Base-by-base conservation (phyloP, 2,113 vertebrate genomes). In the Triplophysa dalaica region DNA sequence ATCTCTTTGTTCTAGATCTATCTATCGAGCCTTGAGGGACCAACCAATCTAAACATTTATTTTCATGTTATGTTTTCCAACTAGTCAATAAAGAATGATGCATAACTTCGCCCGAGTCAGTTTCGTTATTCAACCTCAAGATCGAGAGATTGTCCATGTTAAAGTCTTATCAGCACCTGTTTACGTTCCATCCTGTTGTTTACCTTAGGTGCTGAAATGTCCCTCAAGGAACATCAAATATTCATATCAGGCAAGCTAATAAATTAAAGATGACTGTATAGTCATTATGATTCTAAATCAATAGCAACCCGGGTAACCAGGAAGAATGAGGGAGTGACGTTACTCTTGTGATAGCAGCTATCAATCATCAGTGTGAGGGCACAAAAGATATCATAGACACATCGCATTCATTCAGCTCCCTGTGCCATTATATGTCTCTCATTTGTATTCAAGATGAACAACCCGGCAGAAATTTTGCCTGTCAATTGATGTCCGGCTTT, bases 51-150 rank as follows among this genome's bases (percentile, higher is more conserved):
- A 84, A 89, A 79, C 82, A 85, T 86, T 90, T 90, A 90, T 89
- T 90, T 90, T 90, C 85, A 78, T 85, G 81, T 88, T 89, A 79
- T 86, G 87, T 89, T 92, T 91, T 89, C 70, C 82, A 91, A 89
- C 88, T 87, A 88, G 89, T 91, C 88, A 94, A 94, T 94, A 93
- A 93, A 93, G 81, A 92, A 90, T 88, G 68, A 92, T 87, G 79
- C 67, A 84, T 65, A 2, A 43, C 66, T 72, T 65, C 78, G 50
- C 16, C 64, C 13, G 41, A 33, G 29, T 90, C 68, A 70, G 86
- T 87, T 80, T 84, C 16, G 22, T 79, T 81, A 69, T 80, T 41
- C 73, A 14, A 63, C 29, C 10, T 52, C 56, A 41, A 21, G 24
- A 83, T 75, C 19, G 17, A 12, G 56, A 70, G 62, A 67, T 54